phyloP scores from a whole-genome alignment of 2,113 vertebrate genomes.

The Hydrolagus affinis region DNA sequence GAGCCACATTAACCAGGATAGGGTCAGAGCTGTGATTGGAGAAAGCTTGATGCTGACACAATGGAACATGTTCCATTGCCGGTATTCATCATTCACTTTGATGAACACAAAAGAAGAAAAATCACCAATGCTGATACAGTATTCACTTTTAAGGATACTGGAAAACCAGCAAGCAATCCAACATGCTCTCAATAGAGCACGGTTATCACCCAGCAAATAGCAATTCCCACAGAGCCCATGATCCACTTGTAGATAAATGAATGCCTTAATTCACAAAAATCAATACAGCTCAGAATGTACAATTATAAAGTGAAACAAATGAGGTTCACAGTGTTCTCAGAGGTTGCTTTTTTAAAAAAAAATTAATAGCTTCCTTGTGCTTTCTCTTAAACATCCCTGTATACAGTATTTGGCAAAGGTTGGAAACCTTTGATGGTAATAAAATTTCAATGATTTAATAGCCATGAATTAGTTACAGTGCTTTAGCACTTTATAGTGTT shows the following conservation, averaged over 20 bases:
- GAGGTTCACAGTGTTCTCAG: neutral
- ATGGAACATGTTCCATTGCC: neutral
- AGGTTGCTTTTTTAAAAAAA: neutral
- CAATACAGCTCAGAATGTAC: neutral
- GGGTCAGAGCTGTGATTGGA: neutral
- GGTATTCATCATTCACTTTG: neutral
- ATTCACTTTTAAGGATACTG: neutral
- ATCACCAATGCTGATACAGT: too few relatives aligned
- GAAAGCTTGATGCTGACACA: neutral
- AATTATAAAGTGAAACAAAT: neutral
- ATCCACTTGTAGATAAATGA: constrained; percentile 4
- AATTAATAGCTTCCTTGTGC: neutral
- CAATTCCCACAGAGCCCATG: too few relatives aligned
- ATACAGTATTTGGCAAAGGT: neutral
- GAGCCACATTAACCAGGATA: too few relatives aligned
- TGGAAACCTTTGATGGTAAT: too few relatives aligned
- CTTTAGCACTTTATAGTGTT: neutral
- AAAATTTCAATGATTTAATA: too few relatives aligned
- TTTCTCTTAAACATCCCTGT: neutral
- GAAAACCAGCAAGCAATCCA: neutral
- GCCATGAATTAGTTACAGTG: too few relatives aligned
- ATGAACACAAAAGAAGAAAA: neutral
- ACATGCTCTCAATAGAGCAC: neutral
- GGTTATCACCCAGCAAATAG: neutral
- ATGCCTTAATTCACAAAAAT: neutral